phyloP scores from a whole-genome alignment of 2,888 invertebrate genomes.

The Pristionchus fissidentatus region DNA sequence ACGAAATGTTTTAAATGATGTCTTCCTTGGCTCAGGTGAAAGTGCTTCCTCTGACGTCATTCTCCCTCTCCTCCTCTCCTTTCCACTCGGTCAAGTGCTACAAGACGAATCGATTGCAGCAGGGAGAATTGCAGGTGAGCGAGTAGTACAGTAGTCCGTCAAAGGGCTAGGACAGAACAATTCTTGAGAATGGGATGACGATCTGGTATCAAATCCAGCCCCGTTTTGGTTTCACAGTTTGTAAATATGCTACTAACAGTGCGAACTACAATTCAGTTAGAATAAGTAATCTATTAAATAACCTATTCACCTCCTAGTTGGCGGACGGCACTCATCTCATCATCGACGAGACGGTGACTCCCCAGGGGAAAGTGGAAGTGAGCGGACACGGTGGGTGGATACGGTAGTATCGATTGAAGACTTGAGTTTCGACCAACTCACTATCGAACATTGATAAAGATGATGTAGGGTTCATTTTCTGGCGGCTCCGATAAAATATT shows the following conservation, averaged over 20 bases:
- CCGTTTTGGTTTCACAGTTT: too few relatives aligned
- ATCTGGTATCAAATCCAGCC: too few relatives aligned
- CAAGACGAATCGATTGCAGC: slow-evolving; percentile 10
- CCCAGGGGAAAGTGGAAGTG: not conserved
- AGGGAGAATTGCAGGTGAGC: slow-evolving; percentile 34
- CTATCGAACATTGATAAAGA: too few relatives aligned
- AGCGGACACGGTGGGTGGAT: slow-evolving; percentile 9
- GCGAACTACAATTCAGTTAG: too few relatives aligned
- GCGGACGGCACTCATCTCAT: slow-evolving; percentile 29
- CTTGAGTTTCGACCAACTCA: not conserved
- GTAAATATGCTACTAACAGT: too few relatives aligned
- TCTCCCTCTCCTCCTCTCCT: slow-evolving; percentile 1
- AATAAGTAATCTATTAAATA: not conserved
- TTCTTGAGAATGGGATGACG: not conserved
- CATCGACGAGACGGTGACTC: slow-evolving; percentile 21
- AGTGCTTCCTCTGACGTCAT: not conserved
- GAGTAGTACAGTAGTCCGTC: not conserved
- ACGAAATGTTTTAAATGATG: too few relatives aligned
- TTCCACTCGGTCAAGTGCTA: slow-evolving; percentile 41
- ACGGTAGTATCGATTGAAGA: not conserved
- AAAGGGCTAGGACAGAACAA: not conserved
- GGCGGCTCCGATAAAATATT: not conserved
- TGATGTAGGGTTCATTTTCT: not conserved
- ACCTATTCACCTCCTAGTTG: not conserved
- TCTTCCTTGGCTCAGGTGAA: not conserved